phyloP scores from a whole-genome alignment of 23 tunicate genomes.

The Trididemnum miniatum region DNA sequence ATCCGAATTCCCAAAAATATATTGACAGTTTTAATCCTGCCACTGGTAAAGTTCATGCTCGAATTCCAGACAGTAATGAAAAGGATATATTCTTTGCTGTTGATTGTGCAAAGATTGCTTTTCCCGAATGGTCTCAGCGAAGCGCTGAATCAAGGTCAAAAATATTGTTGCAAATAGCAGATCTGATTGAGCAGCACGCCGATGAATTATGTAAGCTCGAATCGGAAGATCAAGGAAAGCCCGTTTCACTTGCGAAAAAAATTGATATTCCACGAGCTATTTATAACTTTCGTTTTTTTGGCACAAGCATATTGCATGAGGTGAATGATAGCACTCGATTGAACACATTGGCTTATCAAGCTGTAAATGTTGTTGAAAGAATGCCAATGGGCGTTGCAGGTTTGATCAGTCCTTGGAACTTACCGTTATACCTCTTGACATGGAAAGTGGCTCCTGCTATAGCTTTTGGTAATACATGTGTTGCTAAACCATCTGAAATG shows the following conservation, averaged over 20 bases:
- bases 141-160: slow-evolving; percentile 50
- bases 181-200: slow-evolving; percentile 53
- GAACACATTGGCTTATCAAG: slow-evolving; percentile 1
- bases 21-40: slow-evolving; percentile 70
- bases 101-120: slow-evolving; percentile 54
- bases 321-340: slow-evolving; percentile 25
- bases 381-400: slow-evolving; percentile 96
- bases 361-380: slow-evolving; percentile 57
- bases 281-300: slow-evolving; percentile 85
- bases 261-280: slow-evolving; percentile 86
- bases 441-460: slow-evolving; percentile 97
- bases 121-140: slow-evolving; percentile 66
- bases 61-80: slow-evolving; percentile 55
- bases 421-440: slow-evolving; percentile 82
- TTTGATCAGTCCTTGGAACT: slow-evolving; percentile 88
- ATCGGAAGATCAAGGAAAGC: slow-evolving; percentile 90
- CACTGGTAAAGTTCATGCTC: slow-evolving; percentile 59
- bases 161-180: slow-evolving; percentile 77
- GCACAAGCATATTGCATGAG: slow-evolving; percentile 51
- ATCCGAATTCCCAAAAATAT: slow-evolving; percentile 25
- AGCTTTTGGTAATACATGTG: slow-evolving; percentile 98
- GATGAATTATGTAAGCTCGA: slow-evolving; percentile 72
- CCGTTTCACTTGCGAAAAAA: slow-evolving; percentile 63
- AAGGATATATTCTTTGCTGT: slow-evolving; percentile 73
- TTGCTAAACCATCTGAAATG: slow-evolving; percentile 89